Base-by-base conservation (phyloP, 2,888 invertebrate genomes). In the Dicycla oo region DNA sequence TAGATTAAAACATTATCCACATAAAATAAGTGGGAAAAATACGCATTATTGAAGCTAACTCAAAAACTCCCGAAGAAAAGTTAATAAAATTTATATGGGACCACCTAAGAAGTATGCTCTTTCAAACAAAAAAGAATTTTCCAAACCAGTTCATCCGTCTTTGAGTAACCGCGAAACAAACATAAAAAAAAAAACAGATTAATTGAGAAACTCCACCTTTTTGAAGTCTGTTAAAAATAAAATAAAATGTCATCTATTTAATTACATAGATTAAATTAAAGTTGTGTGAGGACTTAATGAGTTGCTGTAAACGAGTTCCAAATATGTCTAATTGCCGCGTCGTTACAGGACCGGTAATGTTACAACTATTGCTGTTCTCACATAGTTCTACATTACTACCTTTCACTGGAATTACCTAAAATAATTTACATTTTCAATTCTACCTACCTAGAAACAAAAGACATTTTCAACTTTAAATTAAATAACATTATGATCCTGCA, bases 211-310 rank as follows among this genome's bases (percentile, higher is more conserved):
- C 23, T 47, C 5, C 7, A 20, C 1, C 13, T 13, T 6, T 45
- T 20, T 11, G 1, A 57, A n/a, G n/a, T n/a, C n/a, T n/a, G n/a
- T n/a, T 43, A 15, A 11, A 23, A 40, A 34, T 20, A 23, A 71
- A 53, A 5, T 38, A 75, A 76, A 38, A 23, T 34, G 26, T 3
- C 7, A n/a, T 20, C 23, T 20, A 43, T 69, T 73, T 63, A 53
- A 66, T 77, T 66, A 56, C 66, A 23, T 51, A 43, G 38, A 69
- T 71, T 79, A 78, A 82, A 80, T 85, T 81, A 85, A 83, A 83
- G 65, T 78, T 61, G n/a, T 15, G 30, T 8, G 30, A 53, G 75
- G 26, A 34, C 49, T 45, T 10, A 34, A n/a, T 43, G 8, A 56
- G 49, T 45, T 26, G 26, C 34, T 56, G 18, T 56, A 63, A 26